Percentiles rank a stretch among this genome's conserved stretches.
These are phyloP conservation scores for Muricea muricata DNA, from an alignment of 92 coral and sea anemone species.

Conservation along the genomic window DNA sequence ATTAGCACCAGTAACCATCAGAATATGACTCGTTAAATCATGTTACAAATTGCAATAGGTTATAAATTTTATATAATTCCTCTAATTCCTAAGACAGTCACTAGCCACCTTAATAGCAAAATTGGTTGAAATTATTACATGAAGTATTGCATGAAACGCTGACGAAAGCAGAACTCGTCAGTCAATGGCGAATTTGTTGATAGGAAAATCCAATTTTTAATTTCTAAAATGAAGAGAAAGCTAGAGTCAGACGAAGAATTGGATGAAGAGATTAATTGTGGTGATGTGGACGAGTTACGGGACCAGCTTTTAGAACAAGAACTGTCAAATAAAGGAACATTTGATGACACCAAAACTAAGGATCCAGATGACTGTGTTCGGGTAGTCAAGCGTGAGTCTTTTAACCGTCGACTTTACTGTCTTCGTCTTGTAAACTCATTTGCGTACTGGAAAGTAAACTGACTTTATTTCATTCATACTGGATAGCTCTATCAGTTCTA, in stretches of 20 bases:
- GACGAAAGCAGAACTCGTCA: neutral
- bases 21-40: neutral
- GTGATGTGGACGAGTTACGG: slow-evolving; percentile 1
- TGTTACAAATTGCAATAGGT: too few relatives aligned
- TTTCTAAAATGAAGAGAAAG: slow-evolving; percentile 13
- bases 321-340: too few relatives aligned
- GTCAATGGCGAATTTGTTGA: neutral
- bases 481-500: too few relatives aligned
- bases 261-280: neutral
- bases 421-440: too few relatives aligned
- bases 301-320: neutral
- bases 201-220: neutral
- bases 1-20: neutral
- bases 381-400: neutral
- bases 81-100: neutral
- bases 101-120: neutral
- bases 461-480: too few relatives aligned
- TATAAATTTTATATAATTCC: neutral
- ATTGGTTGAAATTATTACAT: neutral
- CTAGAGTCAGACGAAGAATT: neutral
- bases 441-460: too few relatives aligned
- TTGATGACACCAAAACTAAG: too few relatives aligned
- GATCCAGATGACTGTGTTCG: neutral
- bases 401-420: too few relatives aligned
- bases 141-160: neutral